Percentiles rank a stretch among this genome's conserved stretches.
phyloP scores from a whole-genome alignment of 2,113 vertebrate genomes.

The Girardinichthys multiradiatus region DNA sequence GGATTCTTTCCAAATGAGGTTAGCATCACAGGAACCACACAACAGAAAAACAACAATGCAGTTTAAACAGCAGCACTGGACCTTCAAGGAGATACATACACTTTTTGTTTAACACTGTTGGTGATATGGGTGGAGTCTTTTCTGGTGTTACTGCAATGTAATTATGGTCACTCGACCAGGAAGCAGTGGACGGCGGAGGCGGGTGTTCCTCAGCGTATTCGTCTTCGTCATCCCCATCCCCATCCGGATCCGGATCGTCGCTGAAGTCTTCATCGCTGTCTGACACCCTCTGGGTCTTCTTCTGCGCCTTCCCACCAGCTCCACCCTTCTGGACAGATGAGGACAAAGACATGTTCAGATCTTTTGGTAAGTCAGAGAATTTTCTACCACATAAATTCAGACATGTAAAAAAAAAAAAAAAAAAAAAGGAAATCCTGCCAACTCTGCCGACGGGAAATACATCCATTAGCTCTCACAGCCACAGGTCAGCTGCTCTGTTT shows the following conservation, averaged over 20 bases:
- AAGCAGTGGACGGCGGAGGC: conserved; percentile 84
- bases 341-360: conserved; percentile 42
- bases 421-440: too few relatives aligned
- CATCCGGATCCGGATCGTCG: conserved; percentile 64
- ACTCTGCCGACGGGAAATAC: too few relatives aligned
- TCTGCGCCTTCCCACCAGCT: conserved; percentile 68
- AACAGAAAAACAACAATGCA: conserved; percentile 35
- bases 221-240: conserved; percentile 78
- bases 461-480: not conserved
- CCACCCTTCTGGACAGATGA: conserved; percentile 74
- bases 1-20: conserved; percentile 36
- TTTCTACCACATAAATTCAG: not conserved
- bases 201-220: conserved; percentile 80
- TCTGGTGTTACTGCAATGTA: conserved; percentile 99
- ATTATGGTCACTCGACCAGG: conserved; percentile 99
- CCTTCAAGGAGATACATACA: conserved; percentile 98
- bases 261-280: conserved; percentile 72
- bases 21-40: conserved; percentile 47
- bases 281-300: conserved; percentile 73
- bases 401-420: too few relatives aligned
- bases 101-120: conserved; percentile 95
- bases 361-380: conserved; percentile 1
- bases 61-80: conserved; percentile 69
- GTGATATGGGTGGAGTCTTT: conserved; percentile 92
- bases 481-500: too few relatives aligned